phyloP scores from a whole-genome alignment of 2,113 vertebrate species.

The Pelusios castaneus region DNA sequence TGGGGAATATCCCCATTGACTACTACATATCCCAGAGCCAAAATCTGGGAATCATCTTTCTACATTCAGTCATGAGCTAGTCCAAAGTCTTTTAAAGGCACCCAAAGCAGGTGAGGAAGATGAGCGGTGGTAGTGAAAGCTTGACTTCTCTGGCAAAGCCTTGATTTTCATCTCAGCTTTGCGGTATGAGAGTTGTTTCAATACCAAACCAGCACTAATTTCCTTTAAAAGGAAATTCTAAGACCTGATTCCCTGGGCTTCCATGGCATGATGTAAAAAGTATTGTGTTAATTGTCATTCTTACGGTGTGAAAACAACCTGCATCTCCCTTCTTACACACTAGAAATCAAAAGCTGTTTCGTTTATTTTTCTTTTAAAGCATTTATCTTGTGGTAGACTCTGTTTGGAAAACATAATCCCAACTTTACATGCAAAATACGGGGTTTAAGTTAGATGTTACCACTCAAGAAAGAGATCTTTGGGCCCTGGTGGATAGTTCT shows the following conservation, averaged over 20 bases:
- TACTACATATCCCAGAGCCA: slow-evolving; percentile 47
- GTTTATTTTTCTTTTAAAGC: rapidly evolving
- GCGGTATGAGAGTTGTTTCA: background rate
- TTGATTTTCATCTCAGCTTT: background rate
- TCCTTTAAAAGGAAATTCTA: background rate
- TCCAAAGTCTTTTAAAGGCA: background rate
- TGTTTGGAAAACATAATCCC: background rate
- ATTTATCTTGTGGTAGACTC: background rate
- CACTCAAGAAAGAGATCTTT: no score
- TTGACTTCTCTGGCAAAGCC: background rate
- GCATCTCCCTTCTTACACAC: background rate
- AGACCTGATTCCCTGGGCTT: background rate
- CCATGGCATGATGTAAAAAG: background rate
- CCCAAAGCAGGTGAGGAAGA: slow-evolving; percentile 6
- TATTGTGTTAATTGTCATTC: background rate
- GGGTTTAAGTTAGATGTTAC: no score
- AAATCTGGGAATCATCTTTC: slow-evolving; percentile 26
- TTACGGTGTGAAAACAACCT: background rate
- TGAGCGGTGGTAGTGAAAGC: background rate
- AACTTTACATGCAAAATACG: no score
- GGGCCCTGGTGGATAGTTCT: no score
- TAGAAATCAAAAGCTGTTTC: background rate
- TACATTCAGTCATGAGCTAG: background rate
- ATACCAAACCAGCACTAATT: background rate
- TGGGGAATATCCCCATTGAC: slow-evolving; percentile 46